Evolutionary conservation across 2,113 vertebrate species (phyloP), one percentile per base, ranked within the genome.

Genomic region (Rallus limicola): DNA sequence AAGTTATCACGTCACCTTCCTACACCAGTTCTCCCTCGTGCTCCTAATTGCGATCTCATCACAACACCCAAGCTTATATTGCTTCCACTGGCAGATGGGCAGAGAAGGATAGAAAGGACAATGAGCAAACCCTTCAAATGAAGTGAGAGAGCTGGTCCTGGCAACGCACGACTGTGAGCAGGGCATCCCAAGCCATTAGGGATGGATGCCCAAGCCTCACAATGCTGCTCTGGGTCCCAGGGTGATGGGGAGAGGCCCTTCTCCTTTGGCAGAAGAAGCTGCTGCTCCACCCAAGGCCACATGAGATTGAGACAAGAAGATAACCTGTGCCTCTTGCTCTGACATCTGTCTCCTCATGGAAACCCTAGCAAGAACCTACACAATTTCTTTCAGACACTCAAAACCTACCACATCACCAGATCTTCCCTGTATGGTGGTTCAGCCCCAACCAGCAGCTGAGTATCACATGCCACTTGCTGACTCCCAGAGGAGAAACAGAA

Each of bases 191-290:
- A 64, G 15, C 23, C 29, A 17, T 36, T 75, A 75, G 56, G 48
- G 29, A 42, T 65, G 48, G 82, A 69, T 59, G 53, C 53, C 16
- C 28, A 33, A 18, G 53, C 38, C 10, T 13, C n/a, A 82, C 46
- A 64, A 42, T 1, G 11, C n/a, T 0, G 0, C 36, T 23, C n/a
- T 28, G 40, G 16, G 5, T 13, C 25, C 17, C 55, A 65, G 33
- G 9, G 64, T 18, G 78, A 69, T 14, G 40, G 31, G 44, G 50
- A 65, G 11, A 60, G 44, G 58, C 48, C 38, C 16, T 13, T 18
- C 6, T 19, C 55, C 52, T 86, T 53, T 7, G 31, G 21, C 18
- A 84, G 34, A 33, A 78, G 56, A 62, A 9, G 5, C 20, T 5
- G 50, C 26, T 88, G 69, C 33, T 5, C 50, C 50, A 13, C 38